Conservation (phyloP, 2,888 invertebrate species). For the Acronicta aceris region DNA sequence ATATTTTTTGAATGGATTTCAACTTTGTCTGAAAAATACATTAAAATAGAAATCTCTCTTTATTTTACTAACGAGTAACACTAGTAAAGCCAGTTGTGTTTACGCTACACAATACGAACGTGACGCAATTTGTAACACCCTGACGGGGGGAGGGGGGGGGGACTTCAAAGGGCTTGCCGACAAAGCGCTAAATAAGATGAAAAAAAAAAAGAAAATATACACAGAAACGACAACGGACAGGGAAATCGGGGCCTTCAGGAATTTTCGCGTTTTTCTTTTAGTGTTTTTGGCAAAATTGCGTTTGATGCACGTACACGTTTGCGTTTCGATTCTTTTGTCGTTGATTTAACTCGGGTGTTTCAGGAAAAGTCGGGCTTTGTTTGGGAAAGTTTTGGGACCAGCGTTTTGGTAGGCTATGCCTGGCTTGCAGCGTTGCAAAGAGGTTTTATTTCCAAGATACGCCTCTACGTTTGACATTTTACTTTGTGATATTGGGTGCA, state of each 20-base stretch:
- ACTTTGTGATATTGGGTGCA: constrained; percentile 18
- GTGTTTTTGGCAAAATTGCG: constrained; percentile 73
- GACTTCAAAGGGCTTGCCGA: constrained; percentile 87
- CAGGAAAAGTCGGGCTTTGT: constrained; percentile 42
- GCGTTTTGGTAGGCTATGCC: constrained; percentile 14
- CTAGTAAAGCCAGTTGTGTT: constrained; percentile 77
- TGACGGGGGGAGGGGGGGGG: constrained; percentile 64
- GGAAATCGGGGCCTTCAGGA: constrained; percentile 83
- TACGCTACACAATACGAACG: constrained; percentile 80
- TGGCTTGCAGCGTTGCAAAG: constrained; percentile 12
- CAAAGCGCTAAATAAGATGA: constrained; percentile 89
- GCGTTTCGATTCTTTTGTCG: constrained; percentile 66
- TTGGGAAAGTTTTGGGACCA: no score
- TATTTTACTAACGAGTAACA: constrained; percentile 61
- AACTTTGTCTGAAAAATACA: constrained; percentile 35
- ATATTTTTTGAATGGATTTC: constrained; percentile 6
- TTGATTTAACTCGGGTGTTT: constrained; percentile 35
- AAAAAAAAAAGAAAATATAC: constrained; percentile 68
- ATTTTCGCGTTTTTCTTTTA: constrained; percentile 77
- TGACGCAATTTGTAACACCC: constrained; percentile 87
- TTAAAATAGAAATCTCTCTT: constrained; percentile 40
- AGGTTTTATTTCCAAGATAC: constrained; percentile 42
- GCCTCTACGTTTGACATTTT: constrained; percentile 23
- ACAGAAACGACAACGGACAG: constrained; percentile 85
- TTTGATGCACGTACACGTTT: constrained; percentile 63